phyloP scores from a whole-genome alignment of 2,888 invertebrate genomes.

The Steromphala cineraria region DNA sequence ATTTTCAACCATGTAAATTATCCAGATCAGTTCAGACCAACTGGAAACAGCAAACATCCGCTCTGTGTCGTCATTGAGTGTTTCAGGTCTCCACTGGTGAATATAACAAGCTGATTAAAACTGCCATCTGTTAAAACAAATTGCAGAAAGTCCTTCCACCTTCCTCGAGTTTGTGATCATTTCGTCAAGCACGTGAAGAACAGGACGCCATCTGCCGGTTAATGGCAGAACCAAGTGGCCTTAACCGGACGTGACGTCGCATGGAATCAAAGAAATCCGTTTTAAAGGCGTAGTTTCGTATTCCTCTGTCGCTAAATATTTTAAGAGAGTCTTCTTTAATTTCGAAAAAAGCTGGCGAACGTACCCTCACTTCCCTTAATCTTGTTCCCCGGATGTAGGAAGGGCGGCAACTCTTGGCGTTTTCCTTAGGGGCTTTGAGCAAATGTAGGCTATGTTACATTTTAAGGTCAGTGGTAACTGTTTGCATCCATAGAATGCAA shows the following conservation, averaged over 20 bases:
- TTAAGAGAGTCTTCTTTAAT: not conserved
- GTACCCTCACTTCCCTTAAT: too few species aligned
- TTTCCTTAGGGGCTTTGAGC: too few species aligned
- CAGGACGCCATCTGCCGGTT: not conserved
- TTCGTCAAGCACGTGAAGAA: not conserved
- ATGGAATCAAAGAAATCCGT: not conserved
- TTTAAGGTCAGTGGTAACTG: too few species aligned
- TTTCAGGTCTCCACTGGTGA: not conserved
- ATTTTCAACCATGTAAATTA: too few species aligned
- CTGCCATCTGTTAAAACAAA: slow-evolving; percentile 3
- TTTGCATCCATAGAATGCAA: too few species aligned
- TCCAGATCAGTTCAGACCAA: too few species aligned
- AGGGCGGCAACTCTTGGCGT: too few species aligned
- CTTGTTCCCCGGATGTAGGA: too few species aligned
- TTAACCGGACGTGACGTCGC: slow-evolving; percentile 1
- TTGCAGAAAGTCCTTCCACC: not conserved
- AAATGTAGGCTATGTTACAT: too few species aligned
- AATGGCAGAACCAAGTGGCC: not conserved
- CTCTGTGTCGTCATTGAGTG: not conserved
- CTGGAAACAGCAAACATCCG: slow-evolving; percentile 2
- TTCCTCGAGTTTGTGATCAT: slow-evolving; percentile 9
- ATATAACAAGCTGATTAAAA: not conserved
- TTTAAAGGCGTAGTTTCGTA: not conserved
- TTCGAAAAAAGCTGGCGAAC: too few species aligned
- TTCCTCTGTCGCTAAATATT: not conserved